Percentiles rank a stretch among this genome's conserved stretches.
Evolutionary conservation across 1,140 invertebrate genomes (phyloP).

Genomic region (Charaxes varanes): DNA sequence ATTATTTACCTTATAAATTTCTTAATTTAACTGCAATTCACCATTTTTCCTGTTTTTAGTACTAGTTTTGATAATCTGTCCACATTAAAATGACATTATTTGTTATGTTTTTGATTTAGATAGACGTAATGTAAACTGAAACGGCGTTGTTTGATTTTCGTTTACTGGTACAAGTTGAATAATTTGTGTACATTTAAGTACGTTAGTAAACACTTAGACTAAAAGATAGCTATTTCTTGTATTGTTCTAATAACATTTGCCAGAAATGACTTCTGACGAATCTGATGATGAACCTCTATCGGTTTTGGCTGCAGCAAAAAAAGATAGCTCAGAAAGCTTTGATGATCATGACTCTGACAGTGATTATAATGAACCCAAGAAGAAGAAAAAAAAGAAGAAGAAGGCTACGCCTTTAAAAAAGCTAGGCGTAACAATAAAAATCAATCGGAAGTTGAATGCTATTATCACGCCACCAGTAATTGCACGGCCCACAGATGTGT

Average conservation of each 20-base stretch:
- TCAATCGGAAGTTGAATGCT: slow-evolving; percentile 30
- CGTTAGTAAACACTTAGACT: too few species aligned
- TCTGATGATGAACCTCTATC: slow-evolving; percentile 67
- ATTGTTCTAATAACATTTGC: neutral
- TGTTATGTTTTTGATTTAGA: too few species aligned
- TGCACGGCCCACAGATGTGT: slow-evolving; percentile 58
- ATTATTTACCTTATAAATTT: too few species aligned
- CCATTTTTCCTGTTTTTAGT: too few species aligned
- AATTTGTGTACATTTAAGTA: too few species aligned
- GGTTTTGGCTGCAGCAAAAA: slow-evolving; percentile 55
- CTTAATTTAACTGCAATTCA: too few species aligned
- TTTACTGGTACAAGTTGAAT: too few species aligned
- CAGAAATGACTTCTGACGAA: slow-evolving; percentile 51
- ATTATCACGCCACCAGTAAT: slow-evolving; percentile 30
- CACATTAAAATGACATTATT: too few species aligned
- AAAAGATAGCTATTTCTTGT: neutral
- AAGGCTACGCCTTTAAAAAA: slow-evolving; percentile 30
- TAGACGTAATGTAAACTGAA: too few species aligned
- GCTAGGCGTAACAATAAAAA: slow-evolving; percentile 38
- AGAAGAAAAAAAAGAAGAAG: slow-evolving; percentile 41
- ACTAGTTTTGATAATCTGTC: too few species aligned
- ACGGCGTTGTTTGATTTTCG: slow-evolving; percentile 10
- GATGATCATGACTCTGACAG: slow-evolving; percentile 11
- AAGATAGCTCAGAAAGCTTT: slow-evolving; percentile 24
- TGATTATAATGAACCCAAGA: slow-evolving; percentile 16